These are phyloP conservation scores for Lucilia cuprina DNA, from an alignment of 1,140 invertebrate genomes.

Conservation along the genomic window DNA sequence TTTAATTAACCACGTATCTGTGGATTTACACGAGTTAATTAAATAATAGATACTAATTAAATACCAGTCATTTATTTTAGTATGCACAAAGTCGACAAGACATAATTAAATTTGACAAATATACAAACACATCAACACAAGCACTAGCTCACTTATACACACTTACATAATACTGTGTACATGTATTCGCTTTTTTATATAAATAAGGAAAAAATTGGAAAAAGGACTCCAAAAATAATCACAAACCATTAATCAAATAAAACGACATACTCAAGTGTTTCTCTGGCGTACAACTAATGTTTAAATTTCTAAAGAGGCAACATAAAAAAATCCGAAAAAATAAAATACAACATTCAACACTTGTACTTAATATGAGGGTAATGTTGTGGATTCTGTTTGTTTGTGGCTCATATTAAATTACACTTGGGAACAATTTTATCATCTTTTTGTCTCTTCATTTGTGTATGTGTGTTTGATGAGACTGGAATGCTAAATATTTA, in stretches of 20 bases:
- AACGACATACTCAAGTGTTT: neutral
- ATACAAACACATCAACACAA: neutral
- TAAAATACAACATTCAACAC: neutral
- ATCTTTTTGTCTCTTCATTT: neutral
- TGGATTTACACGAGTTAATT: too few relatives aligned
- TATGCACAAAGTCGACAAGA: neutral
- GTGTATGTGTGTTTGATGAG: neutral
- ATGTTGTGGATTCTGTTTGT: neutral
- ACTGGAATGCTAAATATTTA: neutral
- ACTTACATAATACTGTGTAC: too few relatives aligned
- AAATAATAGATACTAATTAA: too few relatives aligned
- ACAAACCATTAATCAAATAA: slow-evolving; percentile 12
- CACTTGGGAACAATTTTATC: neutral
- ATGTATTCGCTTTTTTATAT: neutral
- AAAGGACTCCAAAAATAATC: neutral
- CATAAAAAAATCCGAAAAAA: neutral
- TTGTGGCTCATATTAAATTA: neutral
- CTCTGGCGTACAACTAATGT: neutral
- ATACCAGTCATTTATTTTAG: neutral
- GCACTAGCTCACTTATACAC: too few relatives aligned
- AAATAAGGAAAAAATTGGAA: neutral
- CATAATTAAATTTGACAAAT: neutral
- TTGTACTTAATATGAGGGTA: neutral
- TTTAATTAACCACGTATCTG: neutral
- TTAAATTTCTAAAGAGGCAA: neutral